Base-by-base conservation (phyloP, 2,113 vertebrate genomes). In the Cisticola juncidis region DNA sequence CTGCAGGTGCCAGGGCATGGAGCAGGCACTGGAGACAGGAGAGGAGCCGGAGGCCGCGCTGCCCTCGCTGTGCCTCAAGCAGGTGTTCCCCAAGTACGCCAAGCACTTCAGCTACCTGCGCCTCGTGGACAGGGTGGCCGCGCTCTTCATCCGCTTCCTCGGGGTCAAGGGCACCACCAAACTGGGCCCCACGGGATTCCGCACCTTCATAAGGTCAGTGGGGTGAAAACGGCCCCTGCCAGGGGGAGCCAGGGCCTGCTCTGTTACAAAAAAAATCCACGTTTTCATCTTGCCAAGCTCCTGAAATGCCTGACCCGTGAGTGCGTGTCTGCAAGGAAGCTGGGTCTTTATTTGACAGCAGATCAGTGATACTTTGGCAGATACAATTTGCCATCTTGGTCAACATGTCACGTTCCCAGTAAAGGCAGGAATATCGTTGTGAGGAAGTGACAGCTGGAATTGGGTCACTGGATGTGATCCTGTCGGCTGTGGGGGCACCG, bases 1-100 rank as follows among this genome's bases (percentile, higher is more conserved):
- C 65, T 29, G 7, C 94, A 99, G 98, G 86, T 97, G 95, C 33
- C 96, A 80, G 86, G 26, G 90, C 1, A 33, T 11, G 25, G 97
- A 96, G 53, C 90, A 29, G 0, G 87, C 38, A 11, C 38, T 11
- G 38, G 38, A 88, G 21, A 64, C 80, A 2, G 81, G 89, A 11
- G 97, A 97, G 8, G 97, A 98, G 42, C 33, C 2, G 1, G 98
- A 98, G 38, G 64, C 93, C 7, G 89, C 51, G 0, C 96, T 99
- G 74, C 99, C 99, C 29, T 98, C 99, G 9, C 96, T 99, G 25
- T 99, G 98, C 92, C 98, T 99, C 95, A 99, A 99, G 96, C 99
- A 99, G 97, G 99, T 99, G 58, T 99, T 99, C 92, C 99, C 99
- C 62, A 99, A 99, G 87, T 99, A 99, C 12, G 98, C 98, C 47